These are phyloP conservation scores for Hypothenemus hampei DNA, from an alignment of 1,140 invertebrate genomes.

Conservation along the genomic window DNA sequence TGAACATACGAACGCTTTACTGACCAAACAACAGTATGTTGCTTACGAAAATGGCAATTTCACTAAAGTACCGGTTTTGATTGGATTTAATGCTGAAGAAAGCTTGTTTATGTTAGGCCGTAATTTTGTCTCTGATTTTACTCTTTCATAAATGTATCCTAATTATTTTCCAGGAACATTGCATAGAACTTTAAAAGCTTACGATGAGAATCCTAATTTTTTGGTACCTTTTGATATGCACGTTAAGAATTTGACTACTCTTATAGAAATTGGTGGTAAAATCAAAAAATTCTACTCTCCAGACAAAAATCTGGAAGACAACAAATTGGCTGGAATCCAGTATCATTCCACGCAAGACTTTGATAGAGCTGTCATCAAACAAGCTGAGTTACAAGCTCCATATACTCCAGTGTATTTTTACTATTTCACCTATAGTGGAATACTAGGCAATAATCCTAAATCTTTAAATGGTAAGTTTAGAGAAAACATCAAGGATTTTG, in stretches of 20 bases:
- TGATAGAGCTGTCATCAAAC: slow-evolving; percentile 17
- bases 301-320: slow-evolving; percentile 13
- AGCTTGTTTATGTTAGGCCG: slow-evolving; percentile 21
- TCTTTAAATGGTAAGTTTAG: not conserved
- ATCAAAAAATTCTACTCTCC: slow-evolving; percentile 24
- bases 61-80: slow-evolving; percentile 20
- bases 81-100: slow-evolving; percentile 29
- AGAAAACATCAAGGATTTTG: no score
- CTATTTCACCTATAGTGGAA: slow-evolving; percentile 14
- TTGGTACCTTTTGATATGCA: slow-evolving; percentile 25
- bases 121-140: slow-evolving; percentile 10
- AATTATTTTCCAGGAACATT: slow-evolving; percentile 2
- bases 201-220: slow-evolving; percentile 11
- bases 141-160: not conserved
- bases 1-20: slow-evolving; percentile 21
- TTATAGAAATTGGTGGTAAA: slow-evolving; percentile 9
- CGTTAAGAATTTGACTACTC: not conserved
- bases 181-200: slow-evolving; percentile 10
- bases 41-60: slow-evolving; percentile 18
- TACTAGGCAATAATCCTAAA: slow-evolving; percentile 5
- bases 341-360: slow-evolving; percentile 20
- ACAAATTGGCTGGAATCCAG: slow-evolving; percentile 11
- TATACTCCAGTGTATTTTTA: slow-evolving; percentile 19
- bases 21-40: slow-evolving; percentile 21
- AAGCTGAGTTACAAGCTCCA: slow-evolving; percentile 11